A percentile compares a stretch with the other conserved stretches of the same genome.
Evolutionary conservation across 2,888 invertebrate genomes (phyloP).

Genomic region (Stegophylla sp.): DNA sequence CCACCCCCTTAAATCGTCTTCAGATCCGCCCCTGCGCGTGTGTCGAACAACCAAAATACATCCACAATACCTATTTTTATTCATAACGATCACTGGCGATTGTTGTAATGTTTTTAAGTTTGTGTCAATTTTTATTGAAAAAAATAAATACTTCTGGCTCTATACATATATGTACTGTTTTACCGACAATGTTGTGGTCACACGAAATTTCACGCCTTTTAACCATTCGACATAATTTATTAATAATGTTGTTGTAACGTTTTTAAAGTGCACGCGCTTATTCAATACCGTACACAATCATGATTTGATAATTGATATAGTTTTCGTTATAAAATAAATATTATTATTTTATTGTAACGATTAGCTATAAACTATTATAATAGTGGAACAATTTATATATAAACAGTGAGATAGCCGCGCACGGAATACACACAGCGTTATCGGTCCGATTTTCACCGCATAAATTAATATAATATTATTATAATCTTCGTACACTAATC

Average conservation of each 20-base stretch:
- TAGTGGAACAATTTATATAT: neutral
- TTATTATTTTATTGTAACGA: conserved; percentile 12
- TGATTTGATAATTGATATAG: too few relatives aligned
- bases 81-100: too few relatives aligned
- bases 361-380: conserved; percentile 1
- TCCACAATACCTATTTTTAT: too few relatives aligned
- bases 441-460: neutral
- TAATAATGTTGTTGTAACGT: neutral
- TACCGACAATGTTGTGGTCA: too few relatives aligned
- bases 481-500: neutral
- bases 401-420: neutral
- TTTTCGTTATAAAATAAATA: conserved; percentile 16
- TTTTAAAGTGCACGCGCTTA: neutral
- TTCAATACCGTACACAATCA: neutral
- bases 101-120: too few relatives aligned
- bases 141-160: too few relatives aligned
- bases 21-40: too few relatives aligned
- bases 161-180: too few relatives aligned
- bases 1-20: too few relatives aligned
- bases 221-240: too few relatives aligned
- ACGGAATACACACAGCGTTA: neutral
- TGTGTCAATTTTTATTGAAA: too few relatives aligned
- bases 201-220: neutral
- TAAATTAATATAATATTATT: conserved; percentile 1
- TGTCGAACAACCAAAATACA: too few relatives aligned